Conservation (phyloP, 2,888 invertebrate genomes). For the Mylabris sibirica region DNA sequence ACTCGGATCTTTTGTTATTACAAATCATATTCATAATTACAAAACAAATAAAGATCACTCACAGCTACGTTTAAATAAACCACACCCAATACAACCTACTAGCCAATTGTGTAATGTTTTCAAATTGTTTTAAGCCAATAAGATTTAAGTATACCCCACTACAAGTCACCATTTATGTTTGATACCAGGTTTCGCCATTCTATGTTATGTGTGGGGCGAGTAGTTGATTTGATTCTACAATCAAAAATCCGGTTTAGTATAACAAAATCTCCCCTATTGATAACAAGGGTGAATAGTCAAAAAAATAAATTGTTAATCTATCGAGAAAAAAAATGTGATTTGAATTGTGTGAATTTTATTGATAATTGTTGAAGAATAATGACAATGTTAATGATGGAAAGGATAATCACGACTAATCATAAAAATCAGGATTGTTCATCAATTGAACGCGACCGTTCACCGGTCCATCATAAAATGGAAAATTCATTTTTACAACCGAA, state of each 20-base stretch:
- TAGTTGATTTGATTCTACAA: slow-evolving; percentile 36
- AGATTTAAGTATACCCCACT: slow-evolving; percentile 35
- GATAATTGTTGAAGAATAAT: slow-evolving; percentile 48
- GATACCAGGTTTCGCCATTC: slow-evolving; percentile 48
- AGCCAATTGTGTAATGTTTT: slow-evolving; percentile 39
- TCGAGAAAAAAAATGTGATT: neutral
- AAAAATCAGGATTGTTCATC: slow-evolving; percentile 39
- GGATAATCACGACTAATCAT: slow-evolving; percentile 55
- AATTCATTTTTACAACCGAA: slow-evolving; percentile 53
- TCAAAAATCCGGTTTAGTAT: slow-evolving; percentile 44
- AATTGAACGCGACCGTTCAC: slow-evolving; percentile 46
- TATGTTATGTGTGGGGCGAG: slow-evolving; percentile 37
- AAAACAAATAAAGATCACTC: slow-evolving; percentile 59
- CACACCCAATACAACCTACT: slow-evolving; percentile 37
- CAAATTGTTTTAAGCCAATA: slow-evolving; percentile 43
- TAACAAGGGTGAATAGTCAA: slow-evolving; percentile 31
- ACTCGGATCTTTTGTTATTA: slow-evolving; percentile 59
- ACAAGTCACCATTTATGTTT: slow-evolving; percentile 29
- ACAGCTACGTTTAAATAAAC: slow-evolving; percentile 45
- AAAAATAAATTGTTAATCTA: neutral
- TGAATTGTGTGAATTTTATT: slow-evolving; percentile 19
- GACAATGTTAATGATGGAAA: slow-evolving; percentile 65
- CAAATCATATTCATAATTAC: slow-evolving; percentile 64
- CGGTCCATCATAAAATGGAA: slow-evolving; percentile 48
- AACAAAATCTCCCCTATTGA: slow-evolving; percentile 43